Evolutionary conservation across 2,113 vertebrate genomes (phyloP), one percentile per base, ranked within the genome.

Genomic region (Seriola quinqueradiata): DNA sequence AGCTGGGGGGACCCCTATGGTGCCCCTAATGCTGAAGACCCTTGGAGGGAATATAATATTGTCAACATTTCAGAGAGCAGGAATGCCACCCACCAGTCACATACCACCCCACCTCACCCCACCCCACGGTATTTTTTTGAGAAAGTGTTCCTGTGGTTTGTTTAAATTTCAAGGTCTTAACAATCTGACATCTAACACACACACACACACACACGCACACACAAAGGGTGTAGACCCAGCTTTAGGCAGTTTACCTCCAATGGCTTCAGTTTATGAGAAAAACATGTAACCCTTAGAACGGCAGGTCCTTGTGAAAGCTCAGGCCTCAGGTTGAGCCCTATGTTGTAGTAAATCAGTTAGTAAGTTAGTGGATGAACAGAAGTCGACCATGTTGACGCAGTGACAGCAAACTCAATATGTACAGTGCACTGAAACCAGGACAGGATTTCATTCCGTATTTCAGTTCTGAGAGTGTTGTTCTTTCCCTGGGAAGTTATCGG

Each of bases 151-250:
- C 77, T 40, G 14, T 61, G 77, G 83, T 76, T 38, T 77, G 75
- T 84, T 80, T 74, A 82, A 74, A 90, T 84, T 75, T 60, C 21
- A 81, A 81, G 72, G 52, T 36, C 66, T 79, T 68, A 25, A 50
- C 59, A 44, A 52, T 55, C 21, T 40, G 34, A 65, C 50, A 80
- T 25, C 34, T 13, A 70, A 57, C 21, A 75, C 17, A 70, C 16
- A 63, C 66, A 25, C 25, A 25, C 25, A 28, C 28, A 28, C 28
- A 71, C 34, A 77, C 16, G 38, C 19, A 52, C 63, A 46, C 40
- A 77, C 10, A 58, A 25, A 79, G 21, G 34, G n/a, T 67, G 42
- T 36, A 7, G 52, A 77, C 5, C 58, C 28, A 71, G 70, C 77
- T 78, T 70, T 4, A 61, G 64, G 72, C 72, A 75, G 23, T 79